Evolutionary conservation across 2,113 vertebrate genomes (phyloP), one percentile per base, ranked within the genome.

Genomic region (Mormyrus iriodes): DNA sequence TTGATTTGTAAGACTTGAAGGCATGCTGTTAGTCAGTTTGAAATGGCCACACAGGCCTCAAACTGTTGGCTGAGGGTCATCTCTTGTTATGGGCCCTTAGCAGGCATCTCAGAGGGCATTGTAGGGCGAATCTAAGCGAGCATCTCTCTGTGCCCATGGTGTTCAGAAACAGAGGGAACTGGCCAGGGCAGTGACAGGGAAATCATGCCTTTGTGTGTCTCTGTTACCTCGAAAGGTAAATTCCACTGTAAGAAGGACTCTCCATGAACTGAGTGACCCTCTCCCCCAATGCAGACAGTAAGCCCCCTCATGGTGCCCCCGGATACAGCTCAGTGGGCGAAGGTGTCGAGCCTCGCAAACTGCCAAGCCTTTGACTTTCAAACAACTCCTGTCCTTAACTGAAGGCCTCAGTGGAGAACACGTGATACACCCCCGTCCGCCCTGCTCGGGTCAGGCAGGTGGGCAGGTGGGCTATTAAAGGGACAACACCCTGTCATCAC

Each of bases 351-450:
- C 31, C 69, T 15, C 4, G 31, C 1, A 39, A 76, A 39, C 4
- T 86, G 42, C 17, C 10, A 49, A 55, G 31, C 48, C 49, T 55
- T 17, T 91, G 93, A 93, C 94, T 94, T 94, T 92, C 88, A 93
- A 91, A 94, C 89, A 89, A 91, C 93, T 92, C 92, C 91, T 88
- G 89, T 85, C 87, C 51, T 55, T 88, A 88, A 90, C 31, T 46
- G 8, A 87, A 65, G 42, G 49, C 89, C 85, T 88, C 49, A 65
- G 10, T 3, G 17, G 46, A 51, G 85, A 24, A 3, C 12, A 12
- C 3, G 21, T 15, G 83, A 1, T 0, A 12, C 2, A 90, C 91
- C 79, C 87, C 73, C 42, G 88, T 86, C 24, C 89, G 3, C 7
- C 51, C 51, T 0, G 6, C 91, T n/a, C 10, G 86, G 88, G 86